Base-by-base conservation (phyloP, 2,797 vertebrate genomes). In the Girardinus metallicus region DNA sequence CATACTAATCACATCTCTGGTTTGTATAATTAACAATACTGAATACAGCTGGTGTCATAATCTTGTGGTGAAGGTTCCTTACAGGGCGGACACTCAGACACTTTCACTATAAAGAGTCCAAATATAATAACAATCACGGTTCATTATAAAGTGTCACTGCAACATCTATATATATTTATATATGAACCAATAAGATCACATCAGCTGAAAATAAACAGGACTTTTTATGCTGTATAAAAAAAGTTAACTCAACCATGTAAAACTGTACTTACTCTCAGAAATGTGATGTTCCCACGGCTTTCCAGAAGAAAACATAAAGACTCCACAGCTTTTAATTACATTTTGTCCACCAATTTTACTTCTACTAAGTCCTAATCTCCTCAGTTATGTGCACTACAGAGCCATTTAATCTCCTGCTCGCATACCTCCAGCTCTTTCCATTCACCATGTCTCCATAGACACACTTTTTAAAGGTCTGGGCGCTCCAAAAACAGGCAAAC, bases 351-450 rank as follows among this genome's bases (percentile, higher is more conserved):
- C 80, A 82, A 83, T 83, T 85, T 86, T 62, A 84, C 85, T 75
- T 90, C 85, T 85, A 91, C 90, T 86, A 83, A 85, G 89, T 26
- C 75, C 87, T 95, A 95, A 96, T 95, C 95, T 94, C 85, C 92
- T 93, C 87, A 84, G 92, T 89, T 94, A 94, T 94, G 93, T 92
- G 88, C 87, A 77, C 86, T 80, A 87, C 90, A 88, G 74, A 80
- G 82, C 79, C 79, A 62, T 93, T 90, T 95, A 95, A 96, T 95
- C 94, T 94, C 85, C 88, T 89, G 77, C 91, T 87, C 82, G 88
- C 93, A 95, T 95, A 91, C 92, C 92, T 88, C 88, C 87, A 84
- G 75, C 43, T 88, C 91, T 94, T 94, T 91, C 89, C 89, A 89
- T 91, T 91, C 77, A 87, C 82, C 86, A 83, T 74, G 87, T 93